Evolutionary conservation across 2,888 invertebrate species (phyloP).

Genomic region (Scrobipalpa costella): DNA sequence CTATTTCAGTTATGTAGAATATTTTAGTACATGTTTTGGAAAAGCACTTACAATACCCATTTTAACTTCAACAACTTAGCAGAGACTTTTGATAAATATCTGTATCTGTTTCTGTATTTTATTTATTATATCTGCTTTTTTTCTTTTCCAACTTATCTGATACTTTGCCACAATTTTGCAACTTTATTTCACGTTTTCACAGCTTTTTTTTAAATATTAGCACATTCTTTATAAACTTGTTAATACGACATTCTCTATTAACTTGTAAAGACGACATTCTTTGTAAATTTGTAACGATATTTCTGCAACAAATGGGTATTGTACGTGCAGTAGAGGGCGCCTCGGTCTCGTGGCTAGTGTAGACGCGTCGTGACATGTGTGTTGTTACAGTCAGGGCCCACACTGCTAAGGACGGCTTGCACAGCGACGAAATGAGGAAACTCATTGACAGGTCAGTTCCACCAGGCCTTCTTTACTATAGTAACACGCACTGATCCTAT

Average conservation of each 20-base stretch:
- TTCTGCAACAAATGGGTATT: slow-evolving; percentile 45
- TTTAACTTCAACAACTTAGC: slow-evolving; percentile 14
- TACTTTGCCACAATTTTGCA: not conserved
- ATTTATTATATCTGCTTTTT: not conserved
- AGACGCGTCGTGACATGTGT: slow-evolving; percentile 78
- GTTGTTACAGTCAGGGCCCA: slow-evolving; percentile 84
- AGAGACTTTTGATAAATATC: not conserved
- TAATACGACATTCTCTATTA: not conserved
- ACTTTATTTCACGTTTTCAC: not conserved
- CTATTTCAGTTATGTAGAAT: slow-evolving; percentile 67
- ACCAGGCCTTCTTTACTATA: slow-evolving; percentile 45
- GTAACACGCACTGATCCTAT: slow-evolving; percentile 25
- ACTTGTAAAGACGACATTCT: not conserved
- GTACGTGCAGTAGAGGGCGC: slow-evolving; percentile 58
- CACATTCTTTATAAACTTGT: not conserved
- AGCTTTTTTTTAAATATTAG: not conserved
- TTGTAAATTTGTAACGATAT: not conserved
- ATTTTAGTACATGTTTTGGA: slow-evolving; percentile 65
- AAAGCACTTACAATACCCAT: slow-evolving; percentile 54
- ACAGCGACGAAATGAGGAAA: slow-evolving; percentile 98
- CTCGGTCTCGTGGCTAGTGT: slow-evolving; percentile 69
- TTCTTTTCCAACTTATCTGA: not conserved
- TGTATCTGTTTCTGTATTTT: not conserved
- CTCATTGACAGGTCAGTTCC: slow-evolving; percentile 96
- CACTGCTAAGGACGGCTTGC: slow-evolving; percentile 93